A percentile compares a stretch with the other conserved stretches of the same genome.
Conservation (phyloP, 2,888 invertebrate species). For the Shargacucullia verbasci region DNA sequence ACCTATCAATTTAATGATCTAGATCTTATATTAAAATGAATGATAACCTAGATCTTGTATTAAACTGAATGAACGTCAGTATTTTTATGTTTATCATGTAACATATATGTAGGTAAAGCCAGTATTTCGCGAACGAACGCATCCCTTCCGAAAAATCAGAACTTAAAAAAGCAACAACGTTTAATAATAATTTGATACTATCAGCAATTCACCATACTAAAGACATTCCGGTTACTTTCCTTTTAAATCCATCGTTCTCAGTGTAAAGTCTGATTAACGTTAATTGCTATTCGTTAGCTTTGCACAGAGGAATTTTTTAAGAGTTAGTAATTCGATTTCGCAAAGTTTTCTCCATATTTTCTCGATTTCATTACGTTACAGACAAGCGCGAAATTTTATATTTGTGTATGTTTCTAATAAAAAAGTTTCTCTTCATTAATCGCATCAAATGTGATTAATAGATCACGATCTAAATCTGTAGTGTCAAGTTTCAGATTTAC, state of each 20-base stretch:
- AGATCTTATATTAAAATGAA: no score
- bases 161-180: no score
- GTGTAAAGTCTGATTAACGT: slow-evolving; percentile 20
- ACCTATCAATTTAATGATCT: slow-evolving; percentile 31
- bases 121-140: no score
- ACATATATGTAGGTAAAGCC: no score
- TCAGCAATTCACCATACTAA: no score
- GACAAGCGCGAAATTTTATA: slow-evolving; percentile 27
- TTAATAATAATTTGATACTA: no score
- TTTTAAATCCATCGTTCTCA: slow-evolving; percentile 1
- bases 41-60: no score
- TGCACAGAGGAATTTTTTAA: slow-evolving; percentile 34
- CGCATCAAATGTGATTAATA: neutral
- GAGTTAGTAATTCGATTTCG: slow-evolving; percentile 26
- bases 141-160: no score
- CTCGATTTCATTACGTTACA: slow-evolving; percentile 24
- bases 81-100: no score
- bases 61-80: no score
- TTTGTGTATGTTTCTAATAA: slow-evolving; percentile 23
- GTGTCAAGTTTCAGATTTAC: no score
- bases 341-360: slow-evolving; percentile 42
- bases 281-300: slow-evolving; percentile 24
- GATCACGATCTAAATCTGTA: no score
- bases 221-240: neutral
- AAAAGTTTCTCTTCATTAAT: slow-evolving; percentile 14